phyloP scores from a whole-genome alignment of 2,113 vertebrate genomes.

The Colinus virginianus region DNA sequence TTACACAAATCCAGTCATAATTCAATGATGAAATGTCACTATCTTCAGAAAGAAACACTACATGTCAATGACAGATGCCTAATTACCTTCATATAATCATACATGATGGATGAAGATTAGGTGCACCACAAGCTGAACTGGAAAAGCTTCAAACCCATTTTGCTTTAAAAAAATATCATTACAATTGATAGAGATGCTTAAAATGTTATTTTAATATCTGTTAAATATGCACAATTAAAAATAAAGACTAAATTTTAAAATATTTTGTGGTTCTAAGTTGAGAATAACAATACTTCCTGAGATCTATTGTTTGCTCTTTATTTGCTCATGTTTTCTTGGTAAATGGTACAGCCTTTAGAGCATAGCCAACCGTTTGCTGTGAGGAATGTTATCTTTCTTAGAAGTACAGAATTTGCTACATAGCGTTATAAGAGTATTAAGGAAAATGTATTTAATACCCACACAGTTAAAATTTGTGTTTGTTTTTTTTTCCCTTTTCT shows the following conservation, averaged over 20 bases:
- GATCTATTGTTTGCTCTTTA: neutral
- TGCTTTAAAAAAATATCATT: neutral
- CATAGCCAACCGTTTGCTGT: neutral
- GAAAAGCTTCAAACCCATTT: neutral
- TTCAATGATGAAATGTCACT: constrained; percentile 36
- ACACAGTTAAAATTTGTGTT: neutral
- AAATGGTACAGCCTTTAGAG: neutral
- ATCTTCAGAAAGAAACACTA: constrained; percentile 28
- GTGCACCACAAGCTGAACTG: neutral
- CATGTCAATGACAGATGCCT: constrained; percentile 38
- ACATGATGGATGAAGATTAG: neutral
- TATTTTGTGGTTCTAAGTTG: neutral
- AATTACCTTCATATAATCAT: constrained; percentile 34
- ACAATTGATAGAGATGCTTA: neutral
- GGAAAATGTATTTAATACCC: neutral
- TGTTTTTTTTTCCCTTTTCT: neutral
- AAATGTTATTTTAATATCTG: neutral
- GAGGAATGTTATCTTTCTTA: neutral
- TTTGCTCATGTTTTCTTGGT: neutral
- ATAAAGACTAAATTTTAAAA: neutral
- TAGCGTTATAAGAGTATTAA: neutral
- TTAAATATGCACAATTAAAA: neutral
- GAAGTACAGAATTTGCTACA: neutral
- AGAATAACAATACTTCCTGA: neutral
- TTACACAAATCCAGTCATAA: constrained; percentile 25